Evolutionary conservation across 2,797 vertebrate species (phyloP), one percentile per base, ranked within the genome.

Genomic region (Periophthalmus magnuspinnatus): DNA sequence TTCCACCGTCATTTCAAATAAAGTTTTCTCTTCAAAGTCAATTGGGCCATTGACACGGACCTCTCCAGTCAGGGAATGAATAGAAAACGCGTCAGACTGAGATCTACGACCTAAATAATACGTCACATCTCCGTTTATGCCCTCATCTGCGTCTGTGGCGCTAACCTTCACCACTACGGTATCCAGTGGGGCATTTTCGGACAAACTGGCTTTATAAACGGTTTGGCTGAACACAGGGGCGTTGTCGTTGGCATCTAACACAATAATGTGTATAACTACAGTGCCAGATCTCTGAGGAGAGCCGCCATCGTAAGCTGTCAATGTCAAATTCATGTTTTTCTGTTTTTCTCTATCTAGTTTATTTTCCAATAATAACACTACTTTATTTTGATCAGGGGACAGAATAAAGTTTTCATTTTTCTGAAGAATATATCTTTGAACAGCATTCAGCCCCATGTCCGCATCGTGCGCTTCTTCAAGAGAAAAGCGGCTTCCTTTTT

Each of bases 211-310:
- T 83, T 83, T 82, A 74, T 94, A 94, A 6, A 87, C 61, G 3
- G 78, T 63, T 74, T 92, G 86, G 16, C 70, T 92, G 57, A 94
- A 94, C 57, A 84, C 69, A 1, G 93, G 93, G 36, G 84, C 85
- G 70, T 93, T 93, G 80, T 94, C 91, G 71, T 94, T 94, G 58
- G 89, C 87, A 73, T 94, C 92, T 0, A 92, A 76, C 1, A 90
- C 86, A 78, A 80, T 82, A 34, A 90, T 70, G 52, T 87, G 83
- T 16, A 89, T 84, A 16, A 73, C 72, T 13, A 75, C 82, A 0
- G 81, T 78, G 3, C 83, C 83, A 45, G 87, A 85, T 82, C 72
- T 80, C 71, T 79, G 86, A 69, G 84, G 83, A 70, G 79, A 81
- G 1, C 88, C 88, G 2, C 86, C 86, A 10, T 89, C 86, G 3